These are phyloP conservation scores for Myiotriccus ornatus DNA, from an alignment of 2,797 vertebrate genomes.

Conservation along the genomic window DNA sequence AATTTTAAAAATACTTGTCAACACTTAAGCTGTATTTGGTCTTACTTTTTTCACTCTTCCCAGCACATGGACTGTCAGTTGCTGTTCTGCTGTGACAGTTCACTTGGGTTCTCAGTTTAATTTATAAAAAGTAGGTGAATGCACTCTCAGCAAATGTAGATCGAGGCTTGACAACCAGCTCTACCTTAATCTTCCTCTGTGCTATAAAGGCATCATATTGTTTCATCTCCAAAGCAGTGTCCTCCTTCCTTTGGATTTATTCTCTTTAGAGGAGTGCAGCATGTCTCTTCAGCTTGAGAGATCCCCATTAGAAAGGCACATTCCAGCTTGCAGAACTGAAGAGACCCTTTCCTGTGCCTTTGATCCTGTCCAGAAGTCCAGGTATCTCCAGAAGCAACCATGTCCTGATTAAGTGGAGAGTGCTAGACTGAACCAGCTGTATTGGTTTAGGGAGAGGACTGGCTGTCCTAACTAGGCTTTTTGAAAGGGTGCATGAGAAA, in stretches of 20 bases:
- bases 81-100: background rate
- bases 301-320: background rate
- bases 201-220: background rate
- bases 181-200: background rate
- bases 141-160: background rate
- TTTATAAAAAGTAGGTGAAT: background rate
- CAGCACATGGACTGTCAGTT: background rate
- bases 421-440: background rate
- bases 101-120: background rate
- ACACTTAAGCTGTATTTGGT: background rate
- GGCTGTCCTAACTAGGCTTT: background rate
- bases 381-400: background rate
- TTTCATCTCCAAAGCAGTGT: background rate
- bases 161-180: background rate
- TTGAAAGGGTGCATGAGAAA: background rate
- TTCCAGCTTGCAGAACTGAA: background rate
- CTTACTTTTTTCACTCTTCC: background rate
- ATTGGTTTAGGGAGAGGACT: background rate
- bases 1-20: slow-evolving; percentile 5
- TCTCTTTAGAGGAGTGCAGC: background rate
- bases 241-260: background rate
- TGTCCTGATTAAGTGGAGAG: background rate
- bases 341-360: background rate
- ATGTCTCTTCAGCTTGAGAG: background rate
- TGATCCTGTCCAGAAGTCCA: background rate